phyloP scores from a whole-genome alignment of 2,797 vertebrate species.

The Pangasius macronema region DNA sequence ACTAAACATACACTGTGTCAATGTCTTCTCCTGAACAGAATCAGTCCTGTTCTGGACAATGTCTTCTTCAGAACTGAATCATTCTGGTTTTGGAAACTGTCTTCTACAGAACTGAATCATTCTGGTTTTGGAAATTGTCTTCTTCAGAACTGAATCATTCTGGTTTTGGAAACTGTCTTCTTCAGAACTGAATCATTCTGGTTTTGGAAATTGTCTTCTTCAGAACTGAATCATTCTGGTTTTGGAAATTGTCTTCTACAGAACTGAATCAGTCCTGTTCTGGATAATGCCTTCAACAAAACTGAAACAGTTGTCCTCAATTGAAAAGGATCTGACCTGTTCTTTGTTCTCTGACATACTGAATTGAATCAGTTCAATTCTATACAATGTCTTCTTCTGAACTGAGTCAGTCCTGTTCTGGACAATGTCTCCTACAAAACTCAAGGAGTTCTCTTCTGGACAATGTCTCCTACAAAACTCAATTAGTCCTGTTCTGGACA shows the following conservation, averaged over 20 bases:
- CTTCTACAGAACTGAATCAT: neutral
- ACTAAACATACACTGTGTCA: neutral
- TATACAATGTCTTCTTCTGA: neutral
- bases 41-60: neutral
- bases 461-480: neutral
- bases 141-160: neutral
- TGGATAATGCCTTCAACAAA: neutral
- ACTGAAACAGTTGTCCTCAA: neutral
- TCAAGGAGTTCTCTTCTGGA: neutral
- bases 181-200: neutral
- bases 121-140: neutral
- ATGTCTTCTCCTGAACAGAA: neutral
- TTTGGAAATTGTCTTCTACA: neutral
- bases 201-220: neutral
- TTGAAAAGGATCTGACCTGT: neutral
- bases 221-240: neutral
- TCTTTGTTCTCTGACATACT: neutral
- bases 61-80: neutral
- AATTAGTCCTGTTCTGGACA: neutral
- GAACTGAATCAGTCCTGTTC: neutral
- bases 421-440: neutral
- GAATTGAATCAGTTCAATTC: neutral
- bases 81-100: too few species aligned
- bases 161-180: too few species aligned
- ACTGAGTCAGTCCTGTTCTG: neutral